Conservation (phyloP, 2,797 vertebrate genomes). For the Chrosomus eos region DNA sequence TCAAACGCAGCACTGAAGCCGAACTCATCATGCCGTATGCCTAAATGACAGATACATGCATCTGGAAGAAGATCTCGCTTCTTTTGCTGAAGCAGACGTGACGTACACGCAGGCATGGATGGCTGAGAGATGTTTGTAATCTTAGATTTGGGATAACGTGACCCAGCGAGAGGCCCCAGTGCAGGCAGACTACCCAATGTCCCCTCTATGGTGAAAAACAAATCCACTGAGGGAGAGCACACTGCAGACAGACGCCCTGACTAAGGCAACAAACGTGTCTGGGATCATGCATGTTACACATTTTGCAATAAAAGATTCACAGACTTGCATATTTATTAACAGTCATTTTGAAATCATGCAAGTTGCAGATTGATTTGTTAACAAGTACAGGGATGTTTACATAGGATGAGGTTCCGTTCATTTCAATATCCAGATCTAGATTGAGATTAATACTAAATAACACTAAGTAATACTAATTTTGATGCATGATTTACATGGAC, state of each 20-base stretch:
- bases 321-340: background rate
- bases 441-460: background rate
- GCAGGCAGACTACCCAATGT: background rate
- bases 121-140: constrained; percentile 11
- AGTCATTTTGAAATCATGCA: background rate
- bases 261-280: background rate
- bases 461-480: background rate
- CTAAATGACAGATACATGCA: constrained; percentile 12
- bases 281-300: background rate
- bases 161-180: constrained; percentile 22
- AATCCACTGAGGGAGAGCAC: constrained; percentile 13
- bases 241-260: background rate
- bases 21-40: background rate
- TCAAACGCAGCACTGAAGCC: background rate
- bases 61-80: background rate
- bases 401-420: background rate
- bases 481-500: background rate
- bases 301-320: constrained; percentile 20
- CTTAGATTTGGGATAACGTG: constrained; percentile 39
- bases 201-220: constrained; percentile 32
- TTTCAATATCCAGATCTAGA: background rate
- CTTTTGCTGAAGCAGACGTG: background rate
- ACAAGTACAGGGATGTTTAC: constrained; percentile 1
- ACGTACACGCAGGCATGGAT: background rate
- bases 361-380: background rate